A percentile compares a stretch with the other conserved stretches of the same genome.
phyloP scores from a whole-genome alignment of 2,113 vertebrate genomes.

The crab-eating macaque (Macaca fascicularis) region T2T-MFA8v1.1 NC_088378.1:92022501-92023000 shows the following conservation, averaged over 20 bases:
- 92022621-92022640: neutral
- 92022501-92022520: neutral
- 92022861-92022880: slow-evolving; percentile 95
- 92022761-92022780: neutral
- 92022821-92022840: slow-evolving; percentile 93
- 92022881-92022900: slow-evolving; percentile 94
- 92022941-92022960: slow-evolving; percentile 87
- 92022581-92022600: neutral
- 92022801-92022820: slow-evolving; percentile 15
- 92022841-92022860: slow-evolving; percentile 95
- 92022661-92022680: neutral
- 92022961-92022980: slow-evolving; percentile 87
- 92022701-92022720: neutral
- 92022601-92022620: neutral
- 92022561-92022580: neutral
- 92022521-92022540: neutral
- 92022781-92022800: neutral
- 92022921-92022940: slow-evolving; percentile 83
- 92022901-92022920: slow-evolving; percentile 92
- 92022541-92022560: neutral
- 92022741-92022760: neutral
- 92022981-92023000: slow-evolving; percentile 88
- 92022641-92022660: neutral
- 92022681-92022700: neutral
- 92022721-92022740: neutral